Base-by-base conservation (phyloP, 2,888 invertebrate species). In the Athripsodes cinereus region DNA sequence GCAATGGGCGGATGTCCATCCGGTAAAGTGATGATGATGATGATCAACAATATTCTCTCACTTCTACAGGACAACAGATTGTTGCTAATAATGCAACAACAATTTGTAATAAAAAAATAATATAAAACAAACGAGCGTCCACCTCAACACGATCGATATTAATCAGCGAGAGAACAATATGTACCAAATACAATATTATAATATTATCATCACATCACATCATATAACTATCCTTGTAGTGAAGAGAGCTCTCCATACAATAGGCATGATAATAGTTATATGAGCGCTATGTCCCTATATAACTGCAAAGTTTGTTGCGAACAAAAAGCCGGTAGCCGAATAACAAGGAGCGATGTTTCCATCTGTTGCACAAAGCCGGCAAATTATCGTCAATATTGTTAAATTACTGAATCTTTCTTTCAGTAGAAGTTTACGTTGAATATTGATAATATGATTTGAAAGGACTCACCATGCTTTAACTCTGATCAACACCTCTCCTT, bases 401-500 rank as follows among this genome's bases (percentile, higher is more conserved):
- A 59, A 44, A 21, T 53, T 26, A 26, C 52, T 62, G 61, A 10
- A n/a, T n/a, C n/a, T n/a, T n/a, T n/a, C n/a, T n/a, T n/a, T n/a
- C n/a, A n/a, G n/a, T n/a, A n/a, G n/a, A n/a, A n/a, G n/a, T n/a
- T n/a, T n/a, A n/a, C n/a, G n/a, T 18, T 5, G 19, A 18, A 11
- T n/a, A 26, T 16, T 16, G 18, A 52, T 16, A 44, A 18, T 19
- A 19, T 51, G 59, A 46, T 20, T n/a, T 54, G 53, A 44, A 52
- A 62, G 61, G 62, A 84, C 90, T 88, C 70, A 92, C 92, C 92
- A 91, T 69, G 92, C 89, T 74, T 88, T 89, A 57, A 92, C 90
- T 66, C 90, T 81, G 69, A 92, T 88, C 60, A 91, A 81, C 63
- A 92, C 87, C 73, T 92, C 87, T 67, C 87, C 87, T 70, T 87